These are phyloP conservation scores for Abramis brama DNA, from an alignment of 2,113 vertebrate species.

Conservation along the genomic window DNA sequence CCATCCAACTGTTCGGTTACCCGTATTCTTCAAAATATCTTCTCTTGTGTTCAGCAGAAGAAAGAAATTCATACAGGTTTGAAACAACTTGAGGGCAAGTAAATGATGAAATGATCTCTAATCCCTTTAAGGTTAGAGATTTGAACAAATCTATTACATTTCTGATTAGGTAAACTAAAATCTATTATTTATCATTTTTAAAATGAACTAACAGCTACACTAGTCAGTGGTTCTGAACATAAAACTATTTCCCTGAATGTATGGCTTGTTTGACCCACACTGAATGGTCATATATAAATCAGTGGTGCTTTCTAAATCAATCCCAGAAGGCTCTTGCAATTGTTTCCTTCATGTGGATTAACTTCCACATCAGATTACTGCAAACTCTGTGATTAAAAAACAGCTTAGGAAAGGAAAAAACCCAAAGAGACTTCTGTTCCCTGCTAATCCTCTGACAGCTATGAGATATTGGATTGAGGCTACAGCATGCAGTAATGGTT, in stretches of 20 bases:
- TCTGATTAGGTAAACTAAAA: neutral
- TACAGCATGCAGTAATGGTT: neutral
- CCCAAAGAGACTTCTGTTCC: slow-evolving; percentile 29
- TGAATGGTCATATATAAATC: slow-evolving; percentile 1
- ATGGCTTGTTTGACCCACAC: neutral
- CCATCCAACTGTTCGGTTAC: too few species aligned
- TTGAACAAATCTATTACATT: neutral
- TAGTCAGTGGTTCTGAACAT: neutral
- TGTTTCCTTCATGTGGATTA: slow-evolving; percentile 28
- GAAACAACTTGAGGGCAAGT: too few species aligned
- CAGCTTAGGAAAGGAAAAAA: slow-evolving; percentile 39
- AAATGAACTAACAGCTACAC: neutral
- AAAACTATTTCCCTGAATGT: neutral
- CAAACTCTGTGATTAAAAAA: slow-evolving; percentile 48
- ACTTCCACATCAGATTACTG: slow-evolving; percentile 27
- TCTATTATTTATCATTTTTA: neutral
- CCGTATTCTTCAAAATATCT: too few species aligned
- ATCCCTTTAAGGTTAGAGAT: neutral
- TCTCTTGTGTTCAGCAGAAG: too few species aligned
- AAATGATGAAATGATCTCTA: too few species aligned
- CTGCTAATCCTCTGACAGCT: slow-evolving; percentile 27
- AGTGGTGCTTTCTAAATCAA: neutral
- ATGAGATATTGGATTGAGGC: slow-evolving; percentile 1
- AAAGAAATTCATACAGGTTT: too few species aligned
- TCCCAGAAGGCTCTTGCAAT: neutral